phyloP scores from a whole-genome alignment of 2,888 invertebrate genomes.

The Celastrina argiolus region DNA sequence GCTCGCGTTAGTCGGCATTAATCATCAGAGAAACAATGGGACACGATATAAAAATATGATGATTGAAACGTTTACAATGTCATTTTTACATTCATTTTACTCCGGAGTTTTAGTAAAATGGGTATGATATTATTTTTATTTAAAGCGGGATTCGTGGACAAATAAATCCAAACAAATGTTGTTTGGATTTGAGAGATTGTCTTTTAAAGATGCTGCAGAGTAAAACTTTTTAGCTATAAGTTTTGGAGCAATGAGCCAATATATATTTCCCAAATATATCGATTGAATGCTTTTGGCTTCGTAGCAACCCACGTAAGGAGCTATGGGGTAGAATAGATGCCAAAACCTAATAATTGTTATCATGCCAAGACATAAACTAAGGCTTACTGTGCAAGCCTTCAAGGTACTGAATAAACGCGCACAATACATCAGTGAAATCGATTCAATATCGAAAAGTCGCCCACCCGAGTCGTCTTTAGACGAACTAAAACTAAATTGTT shows the following conservation, averaged over 20 bases:
- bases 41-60: background rate
- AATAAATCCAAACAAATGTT: background rate
- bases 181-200: background rate
- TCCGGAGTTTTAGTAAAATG: no score
- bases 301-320: no score
- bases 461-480: background rate
- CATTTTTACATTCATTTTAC: background rate
- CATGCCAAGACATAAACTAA: background rate
- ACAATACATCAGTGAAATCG: background rate
- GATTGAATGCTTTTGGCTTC: background rate
- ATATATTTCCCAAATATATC: background rate
- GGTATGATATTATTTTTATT: no score
- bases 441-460: background rate
- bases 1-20: background rate
- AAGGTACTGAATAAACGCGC: background rate
- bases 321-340: no score
- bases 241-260: background rate
- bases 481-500: background rate
- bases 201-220: background rate
- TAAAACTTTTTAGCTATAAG: background rate
- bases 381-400: background rate
- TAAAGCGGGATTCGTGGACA: no score
- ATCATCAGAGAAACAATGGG: background rate
- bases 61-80: background rate
- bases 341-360: background rate